Percentiles rank a stretch among this genome's conserved stretches.
phyloP scores from a whole-genome alignment of 2,797 vertebrate genomes.

The Scarus forsteni region DNA sequence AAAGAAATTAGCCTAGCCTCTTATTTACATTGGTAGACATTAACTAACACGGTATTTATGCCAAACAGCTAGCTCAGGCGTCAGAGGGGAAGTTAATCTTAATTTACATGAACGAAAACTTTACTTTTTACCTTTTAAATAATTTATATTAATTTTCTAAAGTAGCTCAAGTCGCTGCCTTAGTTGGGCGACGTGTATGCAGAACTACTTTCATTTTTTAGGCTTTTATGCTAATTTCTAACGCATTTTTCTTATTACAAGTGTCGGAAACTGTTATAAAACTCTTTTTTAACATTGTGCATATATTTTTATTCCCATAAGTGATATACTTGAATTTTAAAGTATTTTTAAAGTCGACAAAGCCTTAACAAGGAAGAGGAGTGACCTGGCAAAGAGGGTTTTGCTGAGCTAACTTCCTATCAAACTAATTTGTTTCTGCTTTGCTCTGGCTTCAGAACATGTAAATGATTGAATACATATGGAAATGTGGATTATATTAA shows the following conservation, averaged over 20 bases:
- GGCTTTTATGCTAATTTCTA: background rate
- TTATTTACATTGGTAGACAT: constrained; percentile 65
- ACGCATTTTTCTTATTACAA: constrained; percentile 60
- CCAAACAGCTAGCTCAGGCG: constrained; percentile 9
- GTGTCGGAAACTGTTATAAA: constrained; percentile 80
- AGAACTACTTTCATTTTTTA: constrained; percentile 59
- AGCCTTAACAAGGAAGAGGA: constrained; percentile 77
- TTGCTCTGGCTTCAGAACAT: constrained; percentile 30
- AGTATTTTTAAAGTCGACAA: constrained; percentile 82
- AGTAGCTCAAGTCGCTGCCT: constrained; percentile 25
- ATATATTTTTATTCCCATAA: constrained; percentile 37
- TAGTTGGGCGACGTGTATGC: constrained; percentile 55
- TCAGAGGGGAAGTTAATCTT: constrained; percentile 64
- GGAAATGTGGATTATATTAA: constrained; percentile 8
- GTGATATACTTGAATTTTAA: constrained; percentile 77
- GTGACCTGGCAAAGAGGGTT: constrained; percentile 60
- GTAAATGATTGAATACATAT: constrained; percentile 14
- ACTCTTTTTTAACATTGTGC: constrained; percentile 48
- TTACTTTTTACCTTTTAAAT: constrained; percentile 51
- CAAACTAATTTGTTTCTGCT: constrained; percentile 67
- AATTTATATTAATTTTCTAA: constrained; percentile 89
- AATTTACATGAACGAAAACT: constrained; percentile 83
- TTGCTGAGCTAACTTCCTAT: constrained; percentile 65
- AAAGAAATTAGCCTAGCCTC: constrained; percentile 60
- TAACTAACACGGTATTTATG: constrained; percentile 24